Percentiles rank a stretch among this genome's conserved stretches.
phyloP scores from a whole-genome alignment of 30 jellyfish, hydroid and myxozoan species.

The Cassiopea xamachana region DNA sequence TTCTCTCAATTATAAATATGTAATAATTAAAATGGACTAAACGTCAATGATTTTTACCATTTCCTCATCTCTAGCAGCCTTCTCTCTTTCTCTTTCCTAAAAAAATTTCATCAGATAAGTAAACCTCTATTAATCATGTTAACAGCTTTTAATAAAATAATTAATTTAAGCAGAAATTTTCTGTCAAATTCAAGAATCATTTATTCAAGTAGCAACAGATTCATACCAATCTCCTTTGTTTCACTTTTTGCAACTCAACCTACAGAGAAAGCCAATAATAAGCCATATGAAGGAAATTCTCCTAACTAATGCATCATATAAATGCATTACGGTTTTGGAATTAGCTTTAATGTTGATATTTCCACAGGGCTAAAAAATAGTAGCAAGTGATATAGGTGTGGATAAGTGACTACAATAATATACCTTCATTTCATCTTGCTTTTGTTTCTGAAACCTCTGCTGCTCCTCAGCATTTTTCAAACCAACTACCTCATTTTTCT shows the following conservation, averaged over 20 bases:
- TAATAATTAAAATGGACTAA: too few relatives aligned
- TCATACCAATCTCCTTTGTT: slow-evolving; percentile 75
- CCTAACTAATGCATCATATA: too few relatives aligned
- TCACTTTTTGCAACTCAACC: slow-evolving; percentile 94
- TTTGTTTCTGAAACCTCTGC: slow-evolving; percentile 59
- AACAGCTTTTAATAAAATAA: too few relatives aligned
- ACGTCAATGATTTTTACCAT: slow-evolving; percentile 22
- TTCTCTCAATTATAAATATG: too few relatives aligned
- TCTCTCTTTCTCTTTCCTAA: slow-evolving; percentile 88
- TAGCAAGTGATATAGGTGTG: background rate
- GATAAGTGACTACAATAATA: background rate
- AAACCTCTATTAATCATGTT: too few relatives aligned
- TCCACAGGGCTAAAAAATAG: background rate
- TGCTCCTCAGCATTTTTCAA: slow-evolving; percentile 61
- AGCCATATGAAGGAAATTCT: background rate
- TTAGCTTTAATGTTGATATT: too few relatives aligned
- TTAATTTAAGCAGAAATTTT: background rate
- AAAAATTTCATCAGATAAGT: background rate
- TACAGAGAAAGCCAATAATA: background rate
- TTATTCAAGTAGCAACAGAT: background rate
- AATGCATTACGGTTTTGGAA: too few relatives aligned
- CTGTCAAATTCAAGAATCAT: background rate
- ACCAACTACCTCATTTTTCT: slow-evolving; percentile 90
- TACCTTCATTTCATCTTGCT: slow-evolving; percentile 83
- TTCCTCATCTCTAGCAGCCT: slow-evolving; percentile 96